These are phyloP conservation scores for Platichthys flesus DNA, from an alignment of 2,113 vertebrate species.

Conservation along the genomic window DNA sequence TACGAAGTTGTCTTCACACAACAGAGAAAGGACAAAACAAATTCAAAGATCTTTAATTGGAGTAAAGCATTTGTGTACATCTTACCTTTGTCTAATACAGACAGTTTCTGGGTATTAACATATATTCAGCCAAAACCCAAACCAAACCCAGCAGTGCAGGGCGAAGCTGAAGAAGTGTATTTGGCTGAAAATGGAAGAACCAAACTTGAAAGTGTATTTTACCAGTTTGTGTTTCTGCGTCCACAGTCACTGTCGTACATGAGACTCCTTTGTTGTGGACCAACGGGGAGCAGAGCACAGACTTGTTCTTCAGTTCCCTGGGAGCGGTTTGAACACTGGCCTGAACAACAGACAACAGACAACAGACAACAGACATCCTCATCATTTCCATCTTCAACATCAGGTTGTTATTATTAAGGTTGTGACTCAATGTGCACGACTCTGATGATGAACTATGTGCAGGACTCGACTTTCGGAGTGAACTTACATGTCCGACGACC, in stretches of 20 bases:
- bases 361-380: neutral
- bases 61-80: too few relatives aligned
- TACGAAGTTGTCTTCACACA: constrained; percentile 49
- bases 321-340: constrained; percentile 90
- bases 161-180: too few relatives aligned
- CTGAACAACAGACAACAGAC: constrained; percentile 62
- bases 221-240: constrained; percentile 91
- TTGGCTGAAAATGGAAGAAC: neutral
- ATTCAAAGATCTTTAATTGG: too few relatives aligned
- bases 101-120: too few relatives aligned
- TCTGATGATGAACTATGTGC: too few relatives aligned
- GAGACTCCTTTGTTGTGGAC: constrained; percentile 94
- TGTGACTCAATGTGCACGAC: neutral
- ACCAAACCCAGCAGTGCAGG: too few relatives aligned
- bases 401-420: neutral
- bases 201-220: neutral
- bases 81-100: too few relatives aligned
- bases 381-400: neutral
- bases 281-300: constrained; percentile 91
- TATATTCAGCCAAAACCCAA: too few relatives aligned
- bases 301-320: constrained; percentile 93
- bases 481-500: constrained; percentile 90
- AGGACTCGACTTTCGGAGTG: neutral
- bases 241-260: constrained; percentile 87
- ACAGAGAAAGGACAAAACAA: neutral